Evolutionary conservation across 2,888 invertebrate genomes (phyloP), one percentile per base, ranked within the genome.

Genomic region (Netelia melanura): DNA sequence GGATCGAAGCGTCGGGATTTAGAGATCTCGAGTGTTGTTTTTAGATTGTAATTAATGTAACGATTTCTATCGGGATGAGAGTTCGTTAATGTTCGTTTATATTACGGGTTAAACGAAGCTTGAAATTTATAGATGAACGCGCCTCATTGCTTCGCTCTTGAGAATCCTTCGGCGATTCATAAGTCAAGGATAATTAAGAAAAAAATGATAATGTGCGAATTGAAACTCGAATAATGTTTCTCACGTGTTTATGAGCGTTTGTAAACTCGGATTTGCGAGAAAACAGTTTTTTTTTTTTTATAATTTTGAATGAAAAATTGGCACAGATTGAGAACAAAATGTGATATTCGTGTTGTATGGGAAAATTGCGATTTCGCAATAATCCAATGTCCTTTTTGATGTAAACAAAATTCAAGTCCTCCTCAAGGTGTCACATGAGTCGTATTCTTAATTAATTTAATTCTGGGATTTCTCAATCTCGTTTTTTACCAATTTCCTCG

Each of bases 1-100:
- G 62, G 43, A 48, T 54, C 62, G 43, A 14, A 78, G 77, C 30
- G 43, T 43, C 21, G 5, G 5, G 38, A 25, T 54, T 17, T 38
- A 10, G 67, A 58, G 23, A 80, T 72, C 65, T 62, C 70, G 79
- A 75, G 79, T 65, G 52, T 30, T 71, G 54, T n/a, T 54, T 54
- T 1, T 38, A 72, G 67, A 62, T 77, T 77, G 6, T 77, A 84
- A 84, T 84, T 84, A 81, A 84, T 77, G 68, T 68, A 61, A 74
- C 75, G 71, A 80, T 80, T 76, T 23, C 21, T 30, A 80, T 65
- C 75, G 43, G 43, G 54, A 38, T 65, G 75, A 44, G 54, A 71
- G 21, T 23, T 74, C 56, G 43, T 71, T 77, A 81, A 70, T 67
- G 67, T 67, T 68, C 64, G 65, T 61, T 65, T 56, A 64, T 64